Evolutionary conservation across 2,113 vertebrate species (phyloP).

Genomic region (Athene noctua): DNA sequence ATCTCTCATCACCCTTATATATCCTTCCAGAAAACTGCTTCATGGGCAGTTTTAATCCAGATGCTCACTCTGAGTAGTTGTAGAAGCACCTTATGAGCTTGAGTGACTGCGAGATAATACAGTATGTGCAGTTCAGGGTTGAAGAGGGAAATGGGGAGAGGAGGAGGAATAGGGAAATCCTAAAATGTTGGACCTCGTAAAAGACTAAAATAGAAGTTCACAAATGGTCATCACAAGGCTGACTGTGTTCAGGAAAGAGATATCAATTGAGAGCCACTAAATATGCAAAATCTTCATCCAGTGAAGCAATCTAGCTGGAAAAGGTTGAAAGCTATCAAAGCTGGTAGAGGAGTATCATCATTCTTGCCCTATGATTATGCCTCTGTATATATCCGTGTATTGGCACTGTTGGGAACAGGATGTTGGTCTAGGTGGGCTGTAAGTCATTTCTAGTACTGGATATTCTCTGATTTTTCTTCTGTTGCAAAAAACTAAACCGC

Average conservation of each 20-base stretch:
- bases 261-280: no score
- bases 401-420: not conserved
- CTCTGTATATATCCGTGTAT: accelerated
- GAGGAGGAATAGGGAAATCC: not conserved
- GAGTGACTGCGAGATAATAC: not conserved
- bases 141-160: not conserved
- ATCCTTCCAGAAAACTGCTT: not conserved
- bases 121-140: not conserved
- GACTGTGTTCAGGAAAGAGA: not conserved
- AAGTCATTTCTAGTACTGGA: no score
- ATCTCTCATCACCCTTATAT: not conserved
- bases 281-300: not conserved
- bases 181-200: not conserved
- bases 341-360: not conserved
- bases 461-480: not conserved
- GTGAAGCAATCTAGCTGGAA: not conserved
- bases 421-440: not conserved
- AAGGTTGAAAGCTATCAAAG: not conserved
- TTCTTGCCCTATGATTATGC: not conserved
- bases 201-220: not conserved
- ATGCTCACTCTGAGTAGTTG: not conserved
- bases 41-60: not conserved
- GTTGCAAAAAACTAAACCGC: not conserved
- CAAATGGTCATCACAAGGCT: not conserved
- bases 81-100: not conserved